phyloP scores from a whole-genome alignment of 2,113 vertebrate species.

The Scortum barcoo region DNA sequence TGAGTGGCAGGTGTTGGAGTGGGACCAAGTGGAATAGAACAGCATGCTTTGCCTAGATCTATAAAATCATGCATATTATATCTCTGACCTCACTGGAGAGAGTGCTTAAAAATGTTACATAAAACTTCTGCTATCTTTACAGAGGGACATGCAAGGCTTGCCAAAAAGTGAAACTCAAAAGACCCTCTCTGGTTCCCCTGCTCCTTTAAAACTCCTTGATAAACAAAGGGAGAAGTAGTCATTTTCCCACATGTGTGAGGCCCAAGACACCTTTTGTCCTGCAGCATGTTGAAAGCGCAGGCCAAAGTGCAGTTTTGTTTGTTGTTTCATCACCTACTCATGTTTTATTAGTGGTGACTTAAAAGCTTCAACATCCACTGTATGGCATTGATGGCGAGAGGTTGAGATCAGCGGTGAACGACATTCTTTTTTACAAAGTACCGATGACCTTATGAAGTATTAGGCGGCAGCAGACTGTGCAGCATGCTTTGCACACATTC shows the following conservation, averaged over 20 bases:
- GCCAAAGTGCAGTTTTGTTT: constrained; percentile 64
- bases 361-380: constrained; percentile 59
- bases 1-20: constrained; percentile 49
- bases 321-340: constrained; percentile 61
- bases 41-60: background rate
- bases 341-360: constrained; percentile 71
- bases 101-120: background rate
- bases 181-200: background rate
- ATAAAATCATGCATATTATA: constrained; percentile 3
- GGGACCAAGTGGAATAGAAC: constrained; percentile 7
- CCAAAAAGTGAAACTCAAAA: constrained; percentile 33
- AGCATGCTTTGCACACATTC: constrained; percentile 25
- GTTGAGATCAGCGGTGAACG: constrained; percentile 42
- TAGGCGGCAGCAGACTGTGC: constrained; percentile 27
- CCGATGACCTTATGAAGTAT: constrained; percentile 39
- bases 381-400: constrained; percentile 41
- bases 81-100: background rate
- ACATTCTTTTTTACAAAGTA: constrained; percentile 50
- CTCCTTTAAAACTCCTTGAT: constrained; percentile 43
- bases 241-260: constrained; percentile 53
- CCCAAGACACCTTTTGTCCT: constrained; percentile 29
- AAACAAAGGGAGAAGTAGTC: constrained; percentile 39
- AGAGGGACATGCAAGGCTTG: background rate
- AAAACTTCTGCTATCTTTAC: background rate
- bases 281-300: constrained; percentile 60